Base-by-base conservation (phyloP, 1,140 invertebrate species). In the Hypsibius dujardini region DNA sequence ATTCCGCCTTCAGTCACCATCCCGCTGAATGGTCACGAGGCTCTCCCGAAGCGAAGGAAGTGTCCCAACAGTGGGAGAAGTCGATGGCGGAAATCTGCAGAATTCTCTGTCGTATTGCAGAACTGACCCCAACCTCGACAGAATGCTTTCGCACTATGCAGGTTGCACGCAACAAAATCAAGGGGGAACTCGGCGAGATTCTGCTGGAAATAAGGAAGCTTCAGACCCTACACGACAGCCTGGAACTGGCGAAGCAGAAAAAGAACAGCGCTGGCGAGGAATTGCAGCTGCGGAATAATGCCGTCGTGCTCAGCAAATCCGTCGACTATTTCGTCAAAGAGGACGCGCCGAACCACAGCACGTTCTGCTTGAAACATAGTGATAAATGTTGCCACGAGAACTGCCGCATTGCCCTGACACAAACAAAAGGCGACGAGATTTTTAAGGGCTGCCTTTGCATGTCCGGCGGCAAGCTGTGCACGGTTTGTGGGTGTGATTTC, bases 181-280 rank as follows among this genome's bases (percentile, higher is more conserved):
- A 56, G n/a, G 50, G n/a, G n/a, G 50, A 56, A 56, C 7, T 56
- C 7, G 7, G n/a, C 50, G n/a, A 56, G n/a, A 56, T 56, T n/a
- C 50, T 56, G n/a, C 50, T 56, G 50, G 50, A 56, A 56, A 56
- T 56, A 7, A 56, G n/a, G 7, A 56, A 56, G 50, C 50, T 56
- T 12, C 50, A 56, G 50, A 7, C 7, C 7, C 7, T n/a, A 12
- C 50, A 56, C 7, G 50, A 56, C 50, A n/a, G n/a, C 7, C 50
- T 56, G 50, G 50, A 56, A n/a, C 7, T 12, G 7, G 50, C 50
- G n/a, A 28, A 28, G 28, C 50, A 56, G 50, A 56, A 56, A 12
- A 7, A 56, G 50, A 7, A n/a, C n/a, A 7, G n/a, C 7, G 50
- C 50, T 7, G 50, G 7, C 50, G n/a, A 12, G 50, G 7, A 56